Conservation (phyloP, 1,140 invertebrate genomes). For the Magallana ariakensis region DNA sequence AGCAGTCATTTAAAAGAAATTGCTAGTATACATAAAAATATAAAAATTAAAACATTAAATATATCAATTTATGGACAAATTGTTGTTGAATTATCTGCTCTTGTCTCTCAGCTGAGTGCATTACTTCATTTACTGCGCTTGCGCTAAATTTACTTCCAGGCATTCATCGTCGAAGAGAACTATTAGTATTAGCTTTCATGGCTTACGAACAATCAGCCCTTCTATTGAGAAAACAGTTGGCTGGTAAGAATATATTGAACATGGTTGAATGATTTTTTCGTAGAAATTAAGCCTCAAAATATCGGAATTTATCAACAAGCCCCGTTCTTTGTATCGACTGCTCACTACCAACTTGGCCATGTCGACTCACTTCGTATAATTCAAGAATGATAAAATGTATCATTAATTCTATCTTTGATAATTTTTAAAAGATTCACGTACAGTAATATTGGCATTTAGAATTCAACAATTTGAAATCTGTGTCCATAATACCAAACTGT, state of each 20-base stretch:
- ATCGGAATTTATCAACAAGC: constrained; percentile 30
- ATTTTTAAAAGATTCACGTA: too few species aligned
- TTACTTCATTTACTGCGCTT: constrained; percentile 31
- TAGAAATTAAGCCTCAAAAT: neutral
- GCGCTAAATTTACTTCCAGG: constrained; percentile 40
- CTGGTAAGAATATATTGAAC: constrained; percentile 84
- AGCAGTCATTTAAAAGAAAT: too few species aligned
- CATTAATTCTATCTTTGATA: too few species aligned
- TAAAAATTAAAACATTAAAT: too few species aligned
- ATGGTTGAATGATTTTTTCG: neutral
- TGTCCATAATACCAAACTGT: too few species aligned
- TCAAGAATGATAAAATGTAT: neutral
- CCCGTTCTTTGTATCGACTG: constrained; percentile 32
- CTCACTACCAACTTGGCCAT: constrained; percentile 39
- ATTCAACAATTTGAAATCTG: too few species aligned
- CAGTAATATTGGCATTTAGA: too few species aligned
- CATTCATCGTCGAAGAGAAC: constrained; percentile 36
- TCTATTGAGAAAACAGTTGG: constrained; percentile 95
- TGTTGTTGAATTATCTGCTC: constrained; percentile 43
- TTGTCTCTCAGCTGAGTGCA: constrained; percentile 58
- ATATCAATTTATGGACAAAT: too few species aligned
- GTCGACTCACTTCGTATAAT: neutral
- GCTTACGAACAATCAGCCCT: constrained; percentile 95
- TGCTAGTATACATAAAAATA: too few species aligned
- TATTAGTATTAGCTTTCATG: constrained; percentile 50